These are phyloP conservation scores for Horisme vitalbata DNA, from an alignment of 2,888 invertebrate genomes.

Conservation along the genomic window DNA sequence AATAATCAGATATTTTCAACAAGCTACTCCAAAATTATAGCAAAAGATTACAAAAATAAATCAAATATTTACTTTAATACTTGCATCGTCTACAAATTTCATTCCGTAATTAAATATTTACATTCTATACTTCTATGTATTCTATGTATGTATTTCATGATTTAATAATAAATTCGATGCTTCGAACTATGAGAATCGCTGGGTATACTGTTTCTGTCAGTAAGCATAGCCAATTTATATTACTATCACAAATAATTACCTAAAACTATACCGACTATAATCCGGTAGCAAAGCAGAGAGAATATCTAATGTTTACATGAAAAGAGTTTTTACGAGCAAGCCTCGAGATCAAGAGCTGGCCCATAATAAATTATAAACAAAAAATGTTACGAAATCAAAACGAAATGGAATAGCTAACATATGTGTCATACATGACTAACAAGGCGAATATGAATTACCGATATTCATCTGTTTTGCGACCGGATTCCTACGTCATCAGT, in stretches of 20 bases:
- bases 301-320: no score
- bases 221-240: slow-evolving; percentile 34
- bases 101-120: slow-evolving; percentile 12
- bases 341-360: no score
- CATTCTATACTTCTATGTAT: slow-evolving; percentile 4
- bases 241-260: slow-evolving; percentile 33
- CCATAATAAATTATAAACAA: no score
- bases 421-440: no score
- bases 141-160: slow-evolving; percentile 20
- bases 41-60: slow-evolving; percentile 10
- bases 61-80: background rate
- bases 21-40: slow-evolving; percentile 2
- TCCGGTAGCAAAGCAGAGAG: slow-evolving; percentile 3
- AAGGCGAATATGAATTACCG: no score
- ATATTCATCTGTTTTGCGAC: no score
- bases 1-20: slow-evolving; percentile 10
- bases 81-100: slow-evolving; percentile 4
- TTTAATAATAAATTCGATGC: slow-evolving; percentile 35
- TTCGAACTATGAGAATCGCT: slow-evolving; percentile 30
- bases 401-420: no score
- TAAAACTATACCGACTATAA: slow-evolving; percentile 9
- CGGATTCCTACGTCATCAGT: no score
- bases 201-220: slow-evolving; percentile 12
- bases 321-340: no score
- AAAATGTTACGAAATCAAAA: no score